Evolutionary conservation across 2,113 vertebrate genomes (phyloP).

Genomic region (Rhynchomys soricoides): DNA sequence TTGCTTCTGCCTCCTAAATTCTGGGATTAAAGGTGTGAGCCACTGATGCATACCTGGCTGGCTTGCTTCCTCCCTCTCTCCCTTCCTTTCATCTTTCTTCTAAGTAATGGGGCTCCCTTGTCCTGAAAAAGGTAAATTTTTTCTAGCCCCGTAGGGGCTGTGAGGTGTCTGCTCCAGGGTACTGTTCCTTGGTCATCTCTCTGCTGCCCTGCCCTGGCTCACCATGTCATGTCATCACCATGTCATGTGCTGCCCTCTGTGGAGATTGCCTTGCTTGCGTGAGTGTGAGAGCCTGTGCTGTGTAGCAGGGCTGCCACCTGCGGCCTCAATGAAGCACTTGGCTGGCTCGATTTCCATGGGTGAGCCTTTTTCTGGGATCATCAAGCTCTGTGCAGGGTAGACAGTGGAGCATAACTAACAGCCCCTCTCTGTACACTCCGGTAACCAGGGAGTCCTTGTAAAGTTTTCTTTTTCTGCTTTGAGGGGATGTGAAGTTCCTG

Average conservation of each 20-base stretch:
- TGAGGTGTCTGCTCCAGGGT: neutral
- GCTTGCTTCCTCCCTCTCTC: neutral
- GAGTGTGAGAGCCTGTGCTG: neutral
- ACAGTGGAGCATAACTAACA: neutral
- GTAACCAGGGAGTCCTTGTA: neutral
- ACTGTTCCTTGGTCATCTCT: neutral
- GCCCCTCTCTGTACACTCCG: neutral
- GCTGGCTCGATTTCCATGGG: neutral
- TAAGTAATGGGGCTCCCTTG: rapidly evolving
- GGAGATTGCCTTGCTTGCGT: neutral
- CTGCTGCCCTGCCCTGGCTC: neutral
- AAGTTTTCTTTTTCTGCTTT: neutral
- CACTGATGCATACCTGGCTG: neutral
- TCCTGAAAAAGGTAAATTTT: neutral
- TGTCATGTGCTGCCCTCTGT: neutral
- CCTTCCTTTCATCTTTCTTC: neutral
- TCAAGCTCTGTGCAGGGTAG: rapidly evolving
- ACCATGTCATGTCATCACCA: too few species aligned
- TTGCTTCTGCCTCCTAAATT: neutral
- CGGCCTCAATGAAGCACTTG: rapidly evolving
- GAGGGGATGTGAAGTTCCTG: neutral
- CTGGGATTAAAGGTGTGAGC: neutral
- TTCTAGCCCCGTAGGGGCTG: neutral
- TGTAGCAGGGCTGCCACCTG: neutral
- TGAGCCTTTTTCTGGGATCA: neutral